These are phyloP conservation scores for Sylvia atricapilla DNA, from an alignment of 2,113 vertebrate species.

Conservation along the genomic window DNA sequence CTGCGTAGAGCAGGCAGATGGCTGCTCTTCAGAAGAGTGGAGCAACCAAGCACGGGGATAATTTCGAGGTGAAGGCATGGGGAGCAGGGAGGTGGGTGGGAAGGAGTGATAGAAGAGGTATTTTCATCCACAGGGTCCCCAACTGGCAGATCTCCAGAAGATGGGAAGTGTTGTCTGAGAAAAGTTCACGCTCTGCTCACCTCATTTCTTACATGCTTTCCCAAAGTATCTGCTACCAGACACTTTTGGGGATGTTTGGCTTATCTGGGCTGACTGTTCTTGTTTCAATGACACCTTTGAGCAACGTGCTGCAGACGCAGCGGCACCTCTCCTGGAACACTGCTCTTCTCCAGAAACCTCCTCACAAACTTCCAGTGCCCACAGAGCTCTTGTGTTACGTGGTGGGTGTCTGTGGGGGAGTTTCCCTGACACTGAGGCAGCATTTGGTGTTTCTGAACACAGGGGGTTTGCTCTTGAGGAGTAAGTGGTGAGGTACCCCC, in stretches of 20 bases:
- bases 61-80: not conserved
- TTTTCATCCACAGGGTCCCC: not conserved
- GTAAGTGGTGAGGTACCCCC: not conserved
- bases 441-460: not conserved
- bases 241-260: not conserved
- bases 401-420: rapidly evolving
- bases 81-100: not conserved
- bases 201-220: conserved; percentile 36
- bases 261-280: conserved; percentile 3
- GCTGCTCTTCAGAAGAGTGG: not conserved
- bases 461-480: not conserved
- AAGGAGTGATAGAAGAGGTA: not conserved
- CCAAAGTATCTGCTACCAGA: not conserved
- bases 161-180: conserved; percentile 7
- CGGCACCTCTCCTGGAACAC: not conserved
- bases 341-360: not conserved
- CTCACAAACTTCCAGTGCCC: not conserved
- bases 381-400: not conserved
- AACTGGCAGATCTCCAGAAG: conserved; percentile 23
- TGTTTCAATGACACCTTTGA: not conserved
- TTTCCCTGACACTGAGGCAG: not conserved
- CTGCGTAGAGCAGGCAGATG: not conserved
- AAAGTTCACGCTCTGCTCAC: not conserved
- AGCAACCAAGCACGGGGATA: not conserved
- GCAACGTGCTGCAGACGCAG: not conserved